Base-by-base conservation (phyloP, 2,113 vertebrate species). In the Marcusenius ussheri region DNA sequence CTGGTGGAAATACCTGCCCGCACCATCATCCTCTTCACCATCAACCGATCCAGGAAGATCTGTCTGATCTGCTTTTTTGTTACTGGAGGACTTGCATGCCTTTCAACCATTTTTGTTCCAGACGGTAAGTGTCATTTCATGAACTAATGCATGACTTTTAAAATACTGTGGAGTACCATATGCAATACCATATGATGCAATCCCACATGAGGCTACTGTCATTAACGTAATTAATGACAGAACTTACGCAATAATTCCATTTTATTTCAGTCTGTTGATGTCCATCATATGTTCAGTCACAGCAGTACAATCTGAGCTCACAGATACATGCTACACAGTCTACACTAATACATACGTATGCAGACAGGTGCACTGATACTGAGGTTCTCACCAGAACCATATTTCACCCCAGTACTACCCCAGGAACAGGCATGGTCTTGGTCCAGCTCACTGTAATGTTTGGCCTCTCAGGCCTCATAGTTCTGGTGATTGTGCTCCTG, bases 1-100 rank as follows among this genome's bases (percentile, higher is more conserved):
- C 91, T 93, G 0, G 94, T 95, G 0, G 97, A 98, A 93, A 92
- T 97, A 92, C 96, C 96, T 0, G 95, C 95, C 2, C 96, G 96
- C 87, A 91, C 95, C 0, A 92, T 93, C 31, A 93, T 93, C 0
- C 92, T 96, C 39, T 80, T 97, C 91, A 95, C 92, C 90, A 95
- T 97, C 88, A 94, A 91, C 39, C 90, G 89, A 0, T 90, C 94
- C 24, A 92, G 95, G 49, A 94, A 93, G 91, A 77, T 94, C 90
- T 94, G 94, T 77, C 94, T 95, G 91, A 88, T 94, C 1, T 92
- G 91, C 27, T 95, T 95, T 90, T 88, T 95, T 3, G 89, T 93
- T 4, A 92, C 94, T 56, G 95, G 94, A 0, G 95, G 95, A 46
- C 74, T 92, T 0, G 94, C 94, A 83, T 95, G 95, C 90, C 93